A percentile compares a stretch with the other conserved stretches of the same genome.
phyloP scores from a whole-genome alignment of 2,888 invertebrate genomes.

The Mystacides longicornis region DNA sequence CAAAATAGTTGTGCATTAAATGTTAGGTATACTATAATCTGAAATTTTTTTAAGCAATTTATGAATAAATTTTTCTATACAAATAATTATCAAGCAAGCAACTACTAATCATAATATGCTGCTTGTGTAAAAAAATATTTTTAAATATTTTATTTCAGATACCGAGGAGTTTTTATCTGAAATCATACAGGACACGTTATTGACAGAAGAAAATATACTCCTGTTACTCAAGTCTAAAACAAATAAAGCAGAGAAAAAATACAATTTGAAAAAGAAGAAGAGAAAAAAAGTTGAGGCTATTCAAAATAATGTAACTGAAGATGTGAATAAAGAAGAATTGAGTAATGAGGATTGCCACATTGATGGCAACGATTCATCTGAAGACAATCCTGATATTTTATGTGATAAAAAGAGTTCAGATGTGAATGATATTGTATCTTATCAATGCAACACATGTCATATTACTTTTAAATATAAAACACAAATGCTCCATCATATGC shows the following conservation, averaged over 20 bases:
- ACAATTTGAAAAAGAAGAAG: background rate
- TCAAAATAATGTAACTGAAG: background rate
- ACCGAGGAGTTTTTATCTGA: too few relatives aligned
- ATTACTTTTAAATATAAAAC: conserved; percentile 9
- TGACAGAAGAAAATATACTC: too few relatives aligned
- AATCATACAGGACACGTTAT: too few relatives aligned
- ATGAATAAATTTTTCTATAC: background rate
- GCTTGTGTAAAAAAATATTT: background rate
- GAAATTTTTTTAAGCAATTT: too few relatives aligned
- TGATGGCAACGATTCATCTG: background rate
- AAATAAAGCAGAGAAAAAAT: background rate
- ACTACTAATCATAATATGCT: background rate
- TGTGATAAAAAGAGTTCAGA: background rate
- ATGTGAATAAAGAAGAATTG: background rate
- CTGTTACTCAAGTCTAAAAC: too few relatives aligned
- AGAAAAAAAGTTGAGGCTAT: background rate
- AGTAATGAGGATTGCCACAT: background rate
- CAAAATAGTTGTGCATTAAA: too few relatives aligned
- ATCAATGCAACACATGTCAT: conserved; percentile 13
- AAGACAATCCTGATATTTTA: background rate
- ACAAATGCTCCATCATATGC: conserved; percentile 15
- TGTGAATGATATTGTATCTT: background rate
- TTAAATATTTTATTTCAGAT: too few relatives aligned
- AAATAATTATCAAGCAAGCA: background rate
- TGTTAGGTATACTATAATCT: too few relatives aligned